Base-by-base conservation (phyloP, 2,113 vertebrate genomes). In the Chloropsis cyanopogon region DNA sequence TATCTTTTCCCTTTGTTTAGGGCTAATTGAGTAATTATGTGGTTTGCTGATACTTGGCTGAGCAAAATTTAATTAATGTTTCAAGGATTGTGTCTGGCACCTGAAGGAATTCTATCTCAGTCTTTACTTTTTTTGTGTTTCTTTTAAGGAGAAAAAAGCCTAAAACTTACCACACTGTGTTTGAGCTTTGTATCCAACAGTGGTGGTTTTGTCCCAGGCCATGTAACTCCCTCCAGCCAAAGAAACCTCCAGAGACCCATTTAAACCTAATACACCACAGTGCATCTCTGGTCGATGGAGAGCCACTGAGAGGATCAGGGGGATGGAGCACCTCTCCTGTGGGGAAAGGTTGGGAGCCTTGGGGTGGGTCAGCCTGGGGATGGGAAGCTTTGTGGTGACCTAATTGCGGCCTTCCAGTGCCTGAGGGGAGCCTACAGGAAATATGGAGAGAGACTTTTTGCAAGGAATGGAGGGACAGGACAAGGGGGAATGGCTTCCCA, bases 161-260 rank as follows among this genome's bases (percentile, higher is more conserved):
- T 49, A 20, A 72, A 69, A 39, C 4, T 56, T 64, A 10, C 1
- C 3, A 6, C 0, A 1, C 3, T 46, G 10, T 41, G 2, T 64
- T 14, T 23, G 28, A 86, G 33, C 12, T 72, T 61, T 12, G 1
- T 61, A 15, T 63, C 35, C 42, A 44, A 25, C 16, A 15, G 7
- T 31, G n/a, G 5, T 75, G 52, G 22, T 71, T 68, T 85, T 87
- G 33, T 69, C 20, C 25, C 15, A 41, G 18, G 41, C 78, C 15
- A 2, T 11, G 17, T n/a, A 71, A 79, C 23, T 60, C 20, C 8
- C 21, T 53, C 10, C 49, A 49, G 11, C 28, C 59, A 53, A 47
- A 72, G n/a, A 66, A 75, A 65, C 9, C 25, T 42, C 19, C 13
- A 12, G 10, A 63, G 41, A 47, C 12, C 10, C 10, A 8, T 42